Conservation (phyloP, 2,113 vertebrate genomes). For the Rhipidura dahli region DNA sequence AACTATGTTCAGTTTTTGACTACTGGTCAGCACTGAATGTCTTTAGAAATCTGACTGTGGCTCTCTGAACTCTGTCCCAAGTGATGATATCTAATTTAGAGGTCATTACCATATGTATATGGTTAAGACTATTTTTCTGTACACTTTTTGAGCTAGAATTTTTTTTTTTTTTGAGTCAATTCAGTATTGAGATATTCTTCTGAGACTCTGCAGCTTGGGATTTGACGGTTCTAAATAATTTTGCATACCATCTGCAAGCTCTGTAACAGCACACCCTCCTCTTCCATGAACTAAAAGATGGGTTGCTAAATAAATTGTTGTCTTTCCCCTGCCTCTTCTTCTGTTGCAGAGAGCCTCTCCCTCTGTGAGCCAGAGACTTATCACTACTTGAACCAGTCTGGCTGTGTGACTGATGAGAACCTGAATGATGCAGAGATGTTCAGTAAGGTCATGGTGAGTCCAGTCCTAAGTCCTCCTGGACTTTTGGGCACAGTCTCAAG, state of each 20-base stretch:
- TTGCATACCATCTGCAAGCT: not conserved
- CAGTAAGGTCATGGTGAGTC: constrained; percentile 87
- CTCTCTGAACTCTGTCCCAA: not conserved
- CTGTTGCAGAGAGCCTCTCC: constrained; percentile 78
- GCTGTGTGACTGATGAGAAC: constrained; percentile 80
- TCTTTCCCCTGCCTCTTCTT: not conserved
- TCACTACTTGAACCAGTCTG: constrained; percentile 86
- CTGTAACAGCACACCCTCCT: not conserved
- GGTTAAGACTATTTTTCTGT: not conserved
- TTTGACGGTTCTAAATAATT: not conserved
- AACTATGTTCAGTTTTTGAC: not conserved
- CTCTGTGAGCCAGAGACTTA: constrained; percentile 81
- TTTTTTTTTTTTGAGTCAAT: not conserved
- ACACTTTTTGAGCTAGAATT: not conserved
- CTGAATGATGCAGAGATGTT: constrained; percentile 85
- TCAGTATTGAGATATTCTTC: not conserved
- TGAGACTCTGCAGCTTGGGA: not conserved
- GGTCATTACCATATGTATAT: not conserved
- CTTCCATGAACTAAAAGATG: not conserved
- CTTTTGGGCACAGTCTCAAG: not conserved
- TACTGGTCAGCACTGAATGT: not conserved
- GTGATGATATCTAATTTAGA: not conserved
- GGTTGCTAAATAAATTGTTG: not conserved
- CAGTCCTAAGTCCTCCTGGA: not conserved
- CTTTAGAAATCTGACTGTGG: not conserved